Percentiles rank a stretch among this genome's conserved stretches.
phyloP scores from a whole-genome alignment of 2,797 vertebrate species.

The Ambastaia sidthimunki region DNA sequence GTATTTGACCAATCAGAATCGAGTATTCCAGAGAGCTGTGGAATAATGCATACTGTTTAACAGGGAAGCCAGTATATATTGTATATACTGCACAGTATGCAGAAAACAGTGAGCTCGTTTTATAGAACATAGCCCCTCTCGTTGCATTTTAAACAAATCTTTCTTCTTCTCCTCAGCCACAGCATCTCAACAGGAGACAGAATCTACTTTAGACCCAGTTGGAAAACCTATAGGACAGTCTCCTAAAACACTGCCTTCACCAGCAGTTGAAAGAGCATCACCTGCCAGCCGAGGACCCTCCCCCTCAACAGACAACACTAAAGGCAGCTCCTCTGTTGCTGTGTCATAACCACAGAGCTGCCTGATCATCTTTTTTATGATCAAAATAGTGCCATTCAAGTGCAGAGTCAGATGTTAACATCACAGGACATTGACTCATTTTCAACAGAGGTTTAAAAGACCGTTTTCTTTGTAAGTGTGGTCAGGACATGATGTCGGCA shows the following conservation, averaged over 20 bases:
- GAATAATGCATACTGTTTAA: neutral
- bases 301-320: constrained; percentile 86
- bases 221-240: constrained; percentile 84
- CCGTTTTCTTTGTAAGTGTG: constrained; percentile 16
- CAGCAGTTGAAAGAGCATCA: constrained; percentile 77
- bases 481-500: constrained; percentile 9
- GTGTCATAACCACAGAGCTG: constrained; percentile 77
- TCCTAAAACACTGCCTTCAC: constrained; percentile 78
- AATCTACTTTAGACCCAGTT: constrained; percentile 81
- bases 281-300: constrained; percentile 86
- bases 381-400: constrained; percentile 34
- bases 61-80: neutral
- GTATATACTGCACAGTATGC: neutral
- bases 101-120: neutral
- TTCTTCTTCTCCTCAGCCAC: constrained; percentile 79
- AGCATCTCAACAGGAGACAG: constrained; percentile 91
- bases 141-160: neutral
- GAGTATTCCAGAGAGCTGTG: neutral
- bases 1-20: neutral
- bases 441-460: constrained; percentile 14
- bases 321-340: constrained; percentile 87
- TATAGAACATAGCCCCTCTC: neutral
- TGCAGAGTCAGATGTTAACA: constrained; percentile 5
- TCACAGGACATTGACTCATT: constrained; percentile 20
- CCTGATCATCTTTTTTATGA: constrained; percentile 27